Evolutionary conservation across 2,888 invertebrate species (phyloP).

Genomic region (Electrophaes corylata): DNA sequence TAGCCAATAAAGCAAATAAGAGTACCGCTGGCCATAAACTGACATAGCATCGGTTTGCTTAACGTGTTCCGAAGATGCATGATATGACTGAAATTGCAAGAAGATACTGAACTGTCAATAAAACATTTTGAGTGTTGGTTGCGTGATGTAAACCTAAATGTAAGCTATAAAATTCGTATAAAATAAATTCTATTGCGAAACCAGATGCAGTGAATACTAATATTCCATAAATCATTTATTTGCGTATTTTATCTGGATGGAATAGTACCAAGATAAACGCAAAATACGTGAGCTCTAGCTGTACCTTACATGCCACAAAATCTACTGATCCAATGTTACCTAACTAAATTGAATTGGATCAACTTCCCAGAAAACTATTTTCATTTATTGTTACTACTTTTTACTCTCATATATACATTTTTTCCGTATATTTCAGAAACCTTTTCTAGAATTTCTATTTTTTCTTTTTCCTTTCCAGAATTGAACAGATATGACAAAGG

Average conservation of each 20-base stretch:
- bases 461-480: not conserved
- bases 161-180: constrained; percentile 9
- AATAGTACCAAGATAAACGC: not conserved
- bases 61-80: constrained; percentile 57
- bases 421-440: not conserved
- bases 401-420: no score
- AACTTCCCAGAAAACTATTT: not conserved
- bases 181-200: constrained; percentile 16
- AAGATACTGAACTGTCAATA: not conserved
- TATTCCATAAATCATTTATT: constrained; percentile 18
- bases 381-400: no score
- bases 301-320: constrained; percentile 1
- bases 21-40: constrained; percentile 64
- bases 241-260: constrained; percentile 7
- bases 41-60: constrained; percentile 70
- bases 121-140: not conserved
- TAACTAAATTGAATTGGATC: no score
- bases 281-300: not conserved
- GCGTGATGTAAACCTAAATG: constrained; percentile 4
- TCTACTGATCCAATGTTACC: not conserved
- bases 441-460: not conserved
- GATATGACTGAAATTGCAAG: constrained; percentile 54
- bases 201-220: constrained; percentile 14
- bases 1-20: constrained; percentile 73
- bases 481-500: not conserved